Evolutionary conservation across 2,888 invertebrate species (phyloP), one percentile per base, ranked within the genome.

Genomic region (Merodon equestris): DNA sequence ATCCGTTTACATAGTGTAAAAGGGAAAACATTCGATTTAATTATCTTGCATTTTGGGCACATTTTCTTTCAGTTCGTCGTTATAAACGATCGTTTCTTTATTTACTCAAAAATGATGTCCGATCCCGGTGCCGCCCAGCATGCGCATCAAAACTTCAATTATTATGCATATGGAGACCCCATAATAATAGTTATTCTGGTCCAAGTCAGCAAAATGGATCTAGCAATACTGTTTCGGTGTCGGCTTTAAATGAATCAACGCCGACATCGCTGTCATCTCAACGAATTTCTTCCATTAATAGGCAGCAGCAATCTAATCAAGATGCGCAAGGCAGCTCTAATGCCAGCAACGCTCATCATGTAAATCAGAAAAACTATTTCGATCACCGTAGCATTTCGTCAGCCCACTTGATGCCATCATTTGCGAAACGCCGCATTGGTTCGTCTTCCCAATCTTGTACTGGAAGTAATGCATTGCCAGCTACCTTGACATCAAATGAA

Each of bases 21-120:
- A n/a, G n/a, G n/a, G n/a, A n/a, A n/a, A n/a, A n/a, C n/a, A n/a
- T n/a, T n/a, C n/a, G n/a, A n/a, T n/a, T n/a, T n/a, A n/a, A n/a
- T n/a, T n/a, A n/a, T n/a, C n/a, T 27, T 27, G 27, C 27, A 2
- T 4, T 27, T 7, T 27, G 27, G 7, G 7, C 7, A 27, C 27
- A 27, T 27, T 27, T 27, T 27, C 7, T 27, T 40, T 2, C 40
- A 40, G 12, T 64, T 10, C 89, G 85, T 90, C 90, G 90, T 61
- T 93, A 93, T 89, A 91, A 92, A 27, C 90, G 93, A 88, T 93
- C 94, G 57, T 91, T 94, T 86, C 90, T 97, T 83, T 89, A 95
- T 88, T 91, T 92, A 48, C 90, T 96, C 83, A 92, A 94, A 68
- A 91, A 92, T 85, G 92, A 92, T 83, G 93, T 94, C 74, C 90